Conservation (phyloP, 2,888 invertebrate genomes). For the Prostheceraeus crozeri region DNA sequence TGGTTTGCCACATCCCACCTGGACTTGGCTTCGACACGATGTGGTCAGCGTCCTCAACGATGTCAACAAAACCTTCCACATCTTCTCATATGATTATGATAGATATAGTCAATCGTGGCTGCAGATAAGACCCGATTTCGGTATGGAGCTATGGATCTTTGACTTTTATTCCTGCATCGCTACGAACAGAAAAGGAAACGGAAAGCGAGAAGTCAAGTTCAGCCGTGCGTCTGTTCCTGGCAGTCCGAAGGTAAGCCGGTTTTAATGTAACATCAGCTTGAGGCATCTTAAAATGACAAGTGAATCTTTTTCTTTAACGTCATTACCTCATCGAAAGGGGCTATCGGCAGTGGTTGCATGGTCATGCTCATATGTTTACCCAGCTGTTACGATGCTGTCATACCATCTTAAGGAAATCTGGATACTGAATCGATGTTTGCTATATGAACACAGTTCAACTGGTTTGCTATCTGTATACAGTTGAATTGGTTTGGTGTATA, state of each 20-base stretch:
- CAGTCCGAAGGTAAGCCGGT: conserved; percentile 2
- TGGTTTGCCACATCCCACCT: conserved; percentile 36
- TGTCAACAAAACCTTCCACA: conserved; percentile 34
- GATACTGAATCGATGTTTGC: too few relatives aligned
- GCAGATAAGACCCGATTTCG: conserved; percentile 29
- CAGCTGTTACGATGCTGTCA: too few relatives aligned
- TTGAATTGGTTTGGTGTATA: too few relatives aligned
- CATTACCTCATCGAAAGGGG: too few relatives aligned
- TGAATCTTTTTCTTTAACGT: too few relatives aligned
- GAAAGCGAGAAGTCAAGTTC: conserved; percentile 21
- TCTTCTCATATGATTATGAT: conserved; percentile 36
- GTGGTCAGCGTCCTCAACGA: conserved; percentile 24
- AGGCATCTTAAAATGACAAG: neutral
- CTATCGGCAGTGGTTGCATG: too few relatives aligned
- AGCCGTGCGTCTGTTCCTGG: conserved; percentile 32
- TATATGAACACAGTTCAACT: too few relatives aligned
- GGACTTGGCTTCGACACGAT: conserved; percentile 35
- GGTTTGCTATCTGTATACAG: too few relatives aligned
- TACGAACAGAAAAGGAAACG: conserved; percentile 23
- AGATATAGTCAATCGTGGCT: conserved; percentile 32
- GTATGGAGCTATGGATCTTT: conserved; percentile 35
- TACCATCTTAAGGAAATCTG: too few relatives aligned
- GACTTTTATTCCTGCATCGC: conserved; percentile 35
- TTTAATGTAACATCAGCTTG: conserved; percentile 3
- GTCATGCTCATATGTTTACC: too few relatives aligned